Conservation (phyloP, 1,140 invertebrate species). For the Apis laboriosa region DNA sequence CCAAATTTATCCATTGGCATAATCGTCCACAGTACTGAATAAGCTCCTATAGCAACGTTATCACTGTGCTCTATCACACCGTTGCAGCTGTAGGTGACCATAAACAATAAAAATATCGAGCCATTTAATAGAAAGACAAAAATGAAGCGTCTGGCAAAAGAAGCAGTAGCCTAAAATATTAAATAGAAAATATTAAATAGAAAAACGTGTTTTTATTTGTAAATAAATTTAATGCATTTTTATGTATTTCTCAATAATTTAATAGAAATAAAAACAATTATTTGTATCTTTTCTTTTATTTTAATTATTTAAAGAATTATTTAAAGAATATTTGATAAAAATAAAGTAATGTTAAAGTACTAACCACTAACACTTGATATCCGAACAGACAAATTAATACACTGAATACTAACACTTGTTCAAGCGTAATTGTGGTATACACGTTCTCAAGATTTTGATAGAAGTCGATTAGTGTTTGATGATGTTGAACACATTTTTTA, state of each 20-base stretch:
- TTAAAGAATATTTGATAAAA: too few species aligned
- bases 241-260: too few species aligned
- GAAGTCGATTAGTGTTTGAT: constrained; percentile 48
- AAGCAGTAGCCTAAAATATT: too few species aligned
- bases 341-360: not conserved
- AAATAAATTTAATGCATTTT: too few species aligned
- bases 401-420: constrained; percentile 58
- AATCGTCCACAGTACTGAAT: constrained; percentile 6
- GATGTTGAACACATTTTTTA: constrained; percentile 35
- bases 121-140: constrained; percentile 1
- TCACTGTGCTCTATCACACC: constrained; percentile 34
- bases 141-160: not conserved
- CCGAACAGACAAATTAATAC: constrained; percentile 62
- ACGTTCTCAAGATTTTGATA: constrained; percentile 46
- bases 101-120: constrained; percentile 19
- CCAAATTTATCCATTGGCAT: constrained; percentile 19
- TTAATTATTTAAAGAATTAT: too few species aligned
- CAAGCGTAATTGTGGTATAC: constrained; percentile 49
- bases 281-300: too few species aligned
- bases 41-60: not conserved
- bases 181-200: too few species aligned
- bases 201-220: too few species aligned
- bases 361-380: constrained; percentile 46
- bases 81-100: constrained; percentile 52
- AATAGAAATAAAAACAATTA: too few species aligned